These are phyloP conservation scores for Lethenteron reissneri DNA, from an alignment of 2,113 vertebrate genomes.

Conservation along the genomic window DNA sequence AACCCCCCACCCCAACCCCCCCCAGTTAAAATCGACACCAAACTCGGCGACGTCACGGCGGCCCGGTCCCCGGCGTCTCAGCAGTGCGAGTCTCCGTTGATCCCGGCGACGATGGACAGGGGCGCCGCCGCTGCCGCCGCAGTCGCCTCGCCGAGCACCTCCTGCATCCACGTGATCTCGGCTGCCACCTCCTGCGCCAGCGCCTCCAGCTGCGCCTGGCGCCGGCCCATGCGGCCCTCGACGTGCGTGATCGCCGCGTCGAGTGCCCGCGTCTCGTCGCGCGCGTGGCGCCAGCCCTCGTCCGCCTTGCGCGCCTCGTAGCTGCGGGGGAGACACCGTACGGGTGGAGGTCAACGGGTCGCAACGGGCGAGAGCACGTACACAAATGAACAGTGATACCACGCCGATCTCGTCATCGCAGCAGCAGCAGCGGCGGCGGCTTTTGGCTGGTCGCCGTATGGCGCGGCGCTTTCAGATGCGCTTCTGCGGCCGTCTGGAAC, in stretches of 20 bases:
- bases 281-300: not conserved
- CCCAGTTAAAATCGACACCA: too few species aligned
- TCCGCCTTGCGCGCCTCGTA: conserved; percentile 5
- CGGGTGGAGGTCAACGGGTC: not conserved
- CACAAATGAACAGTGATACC: not conserved
- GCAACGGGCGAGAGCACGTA: not conserved
- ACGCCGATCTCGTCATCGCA: not conserved
- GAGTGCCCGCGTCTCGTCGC: not conserved
- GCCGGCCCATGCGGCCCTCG: conserved; percentile 51
- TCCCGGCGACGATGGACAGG: too few species aligned
- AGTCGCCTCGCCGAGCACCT: conserved; percentile 23
- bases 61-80: too few species aligned
- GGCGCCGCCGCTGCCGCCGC: too few species aligned
- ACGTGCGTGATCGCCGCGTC: conserved; percentile 28
- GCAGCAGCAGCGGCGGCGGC: too few species aligned
- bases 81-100: too few species aligned
- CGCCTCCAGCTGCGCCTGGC: conserved; percentile 65
- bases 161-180: conserved; percentile 73
- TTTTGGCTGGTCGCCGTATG: too few species aligned
- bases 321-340: not conserved
- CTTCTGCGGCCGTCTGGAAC: too few species aligned
- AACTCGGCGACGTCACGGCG: too few species aligned
- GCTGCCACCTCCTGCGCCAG: conserved; percentile 64
- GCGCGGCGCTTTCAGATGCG: too few species aligned
- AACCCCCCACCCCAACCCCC: too few species aligned